Evolutionary conservation across 1,140 invertebrate species (phyloP).

Genomic region (Drosophila parvula): DNA sequence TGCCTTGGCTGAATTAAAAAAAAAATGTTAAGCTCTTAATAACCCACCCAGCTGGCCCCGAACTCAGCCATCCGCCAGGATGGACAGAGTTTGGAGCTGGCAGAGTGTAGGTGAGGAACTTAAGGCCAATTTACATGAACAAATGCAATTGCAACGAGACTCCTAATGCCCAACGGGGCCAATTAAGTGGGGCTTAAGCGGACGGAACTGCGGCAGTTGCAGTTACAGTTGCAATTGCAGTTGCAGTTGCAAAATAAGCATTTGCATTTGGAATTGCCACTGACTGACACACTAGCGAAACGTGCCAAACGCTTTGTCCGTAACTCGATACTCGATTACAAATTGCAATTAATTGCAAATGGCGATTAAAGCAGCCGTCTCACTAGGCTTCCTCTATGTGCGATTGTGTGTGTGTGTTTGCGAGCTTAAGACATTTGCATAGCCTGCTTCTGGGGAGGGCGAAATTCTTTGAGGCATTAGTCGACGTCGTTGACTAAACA

Average conservation of each 20-base stretch:
- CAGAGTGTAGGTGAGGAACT: constrained; percentile 55
- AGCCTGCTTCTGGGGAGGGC: constrained; percentile 44
- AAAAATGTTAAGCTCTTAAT: constrained; percentile 29
- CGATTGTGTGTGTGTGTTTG: constrained; percentile 10
- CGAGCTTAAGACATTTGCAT: constrained; percentile 37
- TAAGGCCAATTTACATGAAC: constrained; percentile 80
- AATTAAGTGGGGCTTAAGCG: constrained; percentile 67
- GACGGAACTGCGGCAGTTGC: constrained; percentile 4
- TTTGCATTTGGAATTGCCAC: constrained; percentile 5
- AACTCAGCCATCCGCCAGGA: background rate
- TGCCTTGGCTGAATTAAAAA: constrained; percentile 26
- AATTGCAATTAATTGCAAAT: constrained; percentile 84
- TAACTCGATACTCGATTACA: constrained; percentile 82
- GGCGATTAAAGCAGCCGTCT: constrained; percentile 70
- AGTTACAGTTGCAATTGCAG: constrained; percentile 4
- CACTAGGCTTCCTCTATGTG: constrained; percentile 39
- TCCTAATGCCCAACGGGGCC: constrained; percentile 69
- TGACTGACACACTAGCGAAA: constrained; percentile 4
- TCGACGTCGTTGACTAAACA: constrained; percentile 35
- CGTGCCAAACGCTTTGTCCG: constrained; percentile 59
- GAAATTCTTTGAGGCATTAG: constrained; percentile 71
- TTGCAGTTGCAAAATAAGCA: constrained; percentile 3
- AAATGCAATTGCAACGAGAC: constrained; percentile 77
- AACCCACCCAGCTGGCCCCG: background rate
- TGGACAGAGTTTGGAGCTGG: background rate